Percentiles rank a stretch among this genome's conserved stretches.
These are phyloP conservation scores for Cylloceria caligata DNA, from an alignment of 2,888 invertebrate genomes.

Conservation along the genomic window DNA sequence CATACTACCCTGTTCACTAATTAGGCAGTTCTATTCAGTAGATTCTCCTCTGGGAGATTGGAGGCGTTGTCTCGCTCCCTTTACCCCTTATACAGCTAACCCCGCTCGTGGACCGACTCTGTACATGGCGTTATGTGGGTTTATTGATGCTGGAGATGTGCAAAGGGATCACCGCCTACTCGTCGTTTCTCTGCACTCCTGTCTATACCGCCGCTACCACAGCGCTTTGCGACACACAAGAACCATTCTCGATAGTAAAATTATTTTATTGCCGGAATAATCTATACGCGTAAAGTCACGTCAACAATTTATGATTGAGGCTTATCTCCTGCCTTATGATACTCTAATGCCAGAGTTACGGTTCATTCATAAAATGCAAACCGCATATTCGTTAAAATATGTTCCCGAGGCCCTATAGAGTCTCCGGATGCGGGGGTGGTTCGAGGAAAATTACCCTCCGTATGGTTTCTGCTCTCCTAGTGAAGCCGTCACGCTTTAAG, in stretches of 20 bases:
- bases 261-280: neutral
- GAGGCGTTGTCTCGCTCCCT: conserved; percentile 34
- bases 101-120: neutral
- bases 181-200: conserved; percentile 63
- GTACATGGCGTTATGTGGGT: conserved; percentile 2
- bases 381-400: neutral
- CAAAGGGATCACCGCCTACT: conserved; percentile 22
- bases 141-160: conserved; percentile 14
- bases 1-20: conserved; percentile 78
- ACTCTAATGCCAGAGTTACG: conserved; percentile 73
- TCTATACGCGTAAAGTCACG: neutral
- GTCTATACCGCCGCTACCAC: conserved; percentile 10
- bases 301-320: neutral
- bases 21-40: conserved; percentile 78
- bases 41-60: conserved; percentile 58
- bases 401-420: neutral
- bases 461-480: conserved; percentile 71
- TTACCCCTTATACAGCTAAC: conserved; percentile 15
- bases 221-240: neutral
- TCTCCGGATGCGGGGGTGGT: conserved; percentile 31
- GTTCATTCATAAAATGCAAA: conserved; percentile 71
- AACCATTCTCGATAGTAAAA: neutral
- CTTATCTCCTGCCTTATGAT: conserved; percentile 57
- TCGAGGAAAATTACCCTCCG: conserved; percentile 23
- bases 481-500: conserved; percentile 70